These are phyloP conservation scores for Rhopalosiphum padi DNA, from an alignment of 1,140 invertebrate genomes.

Conservation along the genomic window DNA sequence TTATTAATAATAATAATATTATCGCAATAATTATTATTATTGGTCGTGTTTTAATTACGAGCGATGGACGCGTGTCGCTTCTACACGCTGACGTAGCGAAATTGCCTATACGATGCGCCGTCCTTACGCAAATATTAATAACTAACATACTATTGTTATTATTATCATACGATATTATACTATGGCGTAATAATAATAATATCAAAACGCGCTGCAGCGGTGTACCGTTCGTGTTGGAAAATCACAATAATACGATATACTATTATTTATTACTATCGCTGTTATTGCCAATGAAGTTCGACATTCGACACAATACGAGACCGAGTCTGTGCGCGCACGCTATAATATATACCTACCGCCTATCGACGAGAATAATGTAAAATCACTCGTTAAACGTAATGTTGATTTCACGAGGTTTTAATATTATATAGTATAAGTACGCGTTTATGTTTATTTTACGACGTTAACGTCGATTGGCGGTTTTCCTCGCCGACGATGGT, in stretches of 20 bases:
- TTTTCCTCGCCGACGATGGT: background rate
- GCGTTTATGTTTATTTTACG: background rate
- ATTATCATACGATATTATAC: too few relatives aligned
- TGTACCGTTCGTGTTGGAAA: background rate
- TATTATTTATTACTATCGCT: background rate
- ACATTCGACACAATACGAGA: background rate
- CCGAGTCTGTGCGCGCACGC: background rate
- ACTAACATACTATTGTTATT: too few relatives aligned
- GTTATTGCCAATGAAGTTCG: background rate
- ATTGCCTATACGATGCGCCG: slow-evolving; percentile 17
- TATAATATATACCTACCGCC: too few relatives aligned
- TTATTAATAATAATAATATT: background rate
- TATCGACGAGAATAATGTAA: background rate
- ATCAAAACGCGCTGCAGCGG: too few relatives aligned
- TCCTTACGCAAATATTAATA: background rate
- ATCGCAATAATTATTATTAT: background rate
- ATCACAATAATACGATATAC: background rate
- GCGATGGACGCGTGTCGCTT: background rate
- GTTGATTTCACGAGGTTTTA: background rate
- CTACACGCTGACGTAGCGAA: background rate
- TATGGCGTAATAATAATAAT: too few relatives aligned
- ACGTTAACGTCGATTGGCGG: background rate
- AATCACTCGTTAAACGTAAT: background rate
- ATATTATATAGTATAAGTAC: background rate
- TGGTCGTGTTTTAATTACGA: background rate